Evolutionary conservation across 2,888 invertebrate species (phyloP), one percentile per base, ranked within the genome.

Genomic region (Argynnis bischoffii): DNA sequence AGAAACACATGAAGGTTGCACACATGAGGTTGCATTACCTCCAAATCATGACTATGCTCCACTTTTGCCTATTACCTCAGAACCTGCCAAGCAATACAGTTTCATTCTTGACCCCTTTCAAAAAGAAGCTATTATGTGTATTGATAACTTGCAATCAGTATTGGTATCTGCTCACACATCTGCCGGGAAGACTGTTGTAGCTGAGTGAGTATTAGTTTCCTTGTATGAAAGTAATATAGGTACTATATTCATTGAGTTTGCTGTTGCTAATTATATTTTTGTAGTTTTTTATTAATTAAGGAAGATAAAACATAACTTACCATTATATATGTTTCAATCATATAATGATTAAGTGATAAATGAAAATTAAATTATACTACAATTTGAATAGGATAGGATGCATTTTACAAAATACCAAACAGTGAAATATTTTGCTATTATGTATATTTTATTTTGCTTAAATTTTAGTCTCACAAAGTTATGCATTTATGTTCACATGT

Each of bases 111-210:
- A 99, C 95, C 97, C 99, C 0, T 99, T 99, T 88, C 99, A 99
- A 85, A 98, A 97, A 79, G 98, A 99, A 88, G 99, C 99, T 0
- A 97, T 99, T 73, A 88, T 97, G 63, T 99, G 99, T 84, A 96
- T 99, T 77, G 99, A 99, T 83, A 99, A 99, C 87, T 96, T 98
- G 81, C 99, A 99, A 83, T 99, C 99, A 13, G 99, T 99, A 6
- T 93, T 99, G 55, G 99, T 99, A 0, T 99, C 99, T 2, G 99
- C 99, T 8, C 99, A 99, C 84, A 99, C 99, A 0, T 99, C 99
- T 4, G 99, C 99, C 56, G 99, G 99, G 63, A 99, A 99, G 94
- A 99, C 99, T 66, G 99, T 99, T 3, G 99, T 99, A 8, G 99
- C 99, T 5, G 98, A 99, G 97, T 99, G 94, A 95, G 97, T 88